phyloP scores from a whole-genome alignment of 2,113 vertebrate species.

The Gasterosteus nipponicus region DNA sequence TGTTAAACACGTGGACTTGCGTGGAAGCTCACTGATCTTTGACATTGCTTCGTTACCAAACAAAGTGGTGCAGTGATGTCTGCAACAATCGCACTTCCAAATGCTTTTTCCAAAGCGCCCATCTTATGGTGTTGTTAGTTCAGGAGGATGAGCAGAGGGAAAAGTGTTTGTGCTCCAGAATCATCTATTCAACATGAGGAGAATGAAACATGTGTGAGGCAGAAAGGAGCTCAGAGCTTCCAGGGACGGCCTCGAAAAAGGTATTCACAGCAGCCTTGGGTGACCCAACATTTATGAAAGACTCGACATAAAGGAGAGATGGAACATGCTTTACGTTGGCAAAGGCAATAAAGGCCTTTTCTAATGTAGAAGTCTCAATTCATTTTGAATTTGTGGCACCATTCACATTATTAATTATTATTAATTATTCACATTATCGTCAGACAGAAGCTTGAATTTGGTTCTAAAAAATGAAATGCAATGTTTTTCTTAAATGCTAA shows the following conservation, averaged over 20 bases:
- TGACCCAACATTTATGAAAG: not conserved
- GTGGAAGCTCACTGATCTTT: not conserved
- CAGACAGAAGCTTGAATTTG: not conserved
- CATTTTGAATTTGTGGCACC: not conserved
- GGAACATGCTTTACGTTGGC: not conserved
- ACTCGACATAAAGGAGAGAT: not conserved
- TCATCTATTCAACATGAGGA: slow-evolving; percentile 8
- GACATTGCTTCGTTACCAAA: slow-evolving; percentile 10
- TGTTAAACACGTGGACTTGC: too few species aligned
- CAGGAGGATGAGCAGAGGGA: slow-evolving; percentile 6
- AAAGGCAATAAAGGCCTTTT: not conserved
- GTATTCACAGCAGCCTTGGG: not conserved
- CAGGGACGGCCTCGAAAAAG: not conserved
- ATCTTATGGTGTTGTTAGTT: slow-evolving; percentile 11
- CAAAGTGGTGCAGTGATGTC: not conserved
- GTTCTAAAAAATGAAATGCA: not conserved
- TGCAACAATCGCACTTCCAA: slow-evolving; percentile 4
- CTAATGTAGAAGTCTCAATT: not conserved
- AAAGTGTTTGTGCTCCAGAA: slow-evolving; percentile 24
- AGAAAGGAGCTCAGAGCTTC: not conserved
- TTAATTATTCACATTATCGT: too few species aligned
- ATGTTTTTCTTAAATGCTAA: not conserved
- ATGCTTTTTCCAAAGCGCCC: slow-evolving; percentile 9
- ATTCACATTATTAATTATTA: not conserved
- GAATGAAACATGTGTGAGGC: not conserved